Base-by-base conservation (phyloP, 2,797 vertebrate genomes). In the Caiman crocodilus region DNA sequence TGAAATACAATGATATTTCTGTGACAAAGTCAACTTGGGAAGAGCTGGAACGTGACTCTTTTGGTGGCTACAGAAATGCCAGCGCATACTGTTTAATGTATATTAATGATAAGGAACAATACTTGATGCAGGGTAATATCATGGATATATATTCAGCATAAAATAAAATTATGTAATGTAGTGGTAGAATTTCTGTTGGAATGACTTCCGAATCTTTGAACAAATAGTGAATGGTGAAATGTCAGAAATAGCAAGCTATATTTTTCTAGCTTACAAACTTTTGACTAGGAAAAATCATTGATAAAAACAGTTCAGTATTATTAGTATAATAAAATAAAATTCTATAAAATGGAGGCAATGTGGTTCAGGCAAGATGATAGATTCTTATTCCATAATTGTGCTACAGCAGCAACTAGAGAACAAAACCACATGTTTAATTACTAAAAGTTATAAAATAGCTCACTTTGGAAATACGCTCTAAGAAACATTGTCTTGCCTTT, bases 61-160 rank as follows among this genome's bases (percentile, higher is more conserved):
- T 99, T 15, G 99, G 99, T 84, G 99, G 99, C 89, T 99, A 99
- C 96, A 98, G 99, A 94, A 99, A 99, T 76, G 99, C 99, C 94
- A 99, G 99, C 89, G 99, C 99, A 80, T 99, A 99, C 92, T 99
- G 99, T 96, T 98, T 99, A 97, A 99, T 99, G 99, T 99, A 99
- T 93, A 99, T 99, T 94, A 99, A 99, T 16, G 99, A 99, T 95
- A 99, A 99, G 94, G 99, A 99, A 88, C 99, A 99, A 60, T 99
- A 99, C 91, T 98, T 99, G 95, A 99, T 99, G 97, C 98, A 99
- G 98, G 99, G 99, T 99, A 98, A 97, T 92, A 64, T 94, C 96
- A 61, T 50, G 1, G 0, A 0, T 64, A 3, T 26, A 7, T 75
- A 75, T 88, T 94, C 88, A 92, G 17, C 67, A n/a, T 90, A 71